Evolutionary conservation across 1,140 invertebrate genomes (phyloP), one percentile per base, ranked within the genome.

Genomic region (Zophobas morio): DNA sequence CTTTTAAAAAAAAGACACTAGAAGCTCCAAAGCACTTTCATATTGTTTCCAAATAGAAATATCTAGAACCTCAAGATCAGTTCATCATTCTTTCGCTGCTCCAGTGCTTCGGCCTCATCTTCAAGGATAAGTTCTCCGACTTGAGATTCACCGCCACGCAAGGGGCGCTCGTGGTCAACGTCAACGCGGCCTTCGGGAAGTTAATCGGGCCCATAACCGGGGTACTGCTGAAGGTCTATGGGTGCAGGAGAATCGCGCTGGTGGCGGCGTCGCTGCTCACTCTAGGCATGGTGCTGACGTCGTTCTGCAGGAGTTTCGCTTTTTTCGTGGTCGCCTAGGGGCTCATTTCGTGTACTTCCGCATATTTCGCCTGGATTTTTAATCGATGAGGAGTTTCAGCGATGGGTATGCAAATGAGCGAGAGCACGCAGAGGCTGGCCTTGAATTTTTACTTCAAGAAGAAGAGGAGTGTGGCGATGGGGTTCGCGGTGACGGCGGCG

Each of bases 61-160:
- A n/a, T n/a, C n/a, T n/a, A n/a, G n/a, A n/a, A n/a, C n/a, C n/a
- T n/a, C n/a, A n/a, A n/a, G n/a, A n/a, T n/a, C n/a, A n/a, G n/a
- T n/a, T n/a, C n/a, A n/a, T n/a, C n/a, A 84, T 89, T 6, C 85
- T 92, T 70, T 89, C 90, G 6, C 87, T 91, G n/a, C 82, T 92
- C 39, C 91, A 92, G 83, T 90, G 89, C 74, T 93, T 93, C 78
- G 92, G 91, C 0, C 87, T 93, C 8, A 85, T 93, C 40, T 93
- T 92, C 82, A 90, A 89, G 47, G 91, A 92, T 57, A 89, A 87
- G 74, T 90, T 93, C 47, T 66, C 82, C 0, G 82, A 87, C 1
- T 81, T 93, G 37, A 90, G 89, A 51, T 88, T 93, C 78, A 88
- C 85, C 75, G 89, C 88, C 54, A 90, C 90, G 0, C 86, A 92